phyloP scores from a whole-genome alignment of 2,797 vertebrate genomes.

The Catamblyrhynchus diadema region DNA sequence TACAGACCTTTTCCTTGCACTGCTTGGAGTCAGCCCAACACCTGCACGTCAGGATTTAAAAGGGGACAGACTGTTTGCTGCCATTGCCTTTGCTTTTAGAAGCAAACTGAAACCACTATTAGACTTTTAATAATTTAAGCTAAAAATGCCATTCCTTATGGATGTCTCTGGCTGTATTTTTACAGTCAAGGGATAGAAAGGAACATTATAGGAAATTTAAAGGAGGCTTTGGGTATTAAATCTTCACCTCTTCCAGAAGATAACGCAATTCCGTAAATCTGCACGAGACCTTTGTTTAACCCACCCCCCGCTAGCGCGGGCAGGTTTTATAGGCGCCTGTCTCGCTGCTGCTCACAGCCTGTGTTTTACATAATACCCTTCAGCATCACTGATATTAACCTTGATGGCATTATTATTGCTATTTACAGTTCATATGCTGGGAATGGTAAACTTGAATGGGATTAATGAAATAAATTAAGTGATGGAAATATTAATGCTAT shows the following conservation, averaged over 20 bases:
- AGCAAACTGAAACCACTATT: background rate
- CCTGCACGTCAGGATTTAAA: background rate
- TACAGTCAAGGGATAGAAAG: slow-evolving; percentile 33
- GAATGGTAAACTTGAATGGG: slow-evolving; percentile 57
- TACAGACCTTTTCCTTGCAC: background rate
- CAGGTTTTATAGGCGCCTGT: slow-evolving; percentile 65
- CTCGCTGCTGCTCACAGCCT: slow-evolving; percentile 33
- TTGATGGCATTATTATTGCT: slow-evolving; percentile 67
- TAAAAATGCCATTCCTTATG: slow-evolving; percentile 28
- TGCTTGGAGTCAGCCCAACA: background rate
- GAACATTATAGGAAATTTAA: slow-evolving; percentile 65
- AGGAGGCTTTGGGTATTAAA: slow-evolving; percentile 55
- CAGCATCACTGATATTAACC: slow-evolving; percentile 62
- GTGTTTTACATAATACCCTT: slow-evolving; percentile 67
- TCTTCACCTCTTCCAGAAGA: slow-evolving; percentile 64
- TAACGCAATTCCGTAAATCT: slow-evolving; percentile 65
- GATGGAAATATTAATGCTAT: slow-evolving; percentile 71
- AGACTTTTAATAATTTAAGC: slow-evolving; percentile 59
- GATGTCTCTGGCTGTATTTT: slow-evolving; percentile 48
- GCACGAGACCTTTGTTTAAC: slow-evolving; percentile 61
- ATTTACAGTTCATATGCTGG: slow-evolving; percentile 64
- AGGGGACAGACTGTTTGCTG: background rate
- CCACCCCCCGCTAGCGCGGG: background rate
- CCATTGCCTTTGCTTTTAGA: background rate
- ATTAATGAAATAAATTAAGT: slow-evolving; percentile 74